Evolutionary conservation across 2,797 vertebrate species (phyloP).

Genomic region (Enteromius treurensis): DNA sequence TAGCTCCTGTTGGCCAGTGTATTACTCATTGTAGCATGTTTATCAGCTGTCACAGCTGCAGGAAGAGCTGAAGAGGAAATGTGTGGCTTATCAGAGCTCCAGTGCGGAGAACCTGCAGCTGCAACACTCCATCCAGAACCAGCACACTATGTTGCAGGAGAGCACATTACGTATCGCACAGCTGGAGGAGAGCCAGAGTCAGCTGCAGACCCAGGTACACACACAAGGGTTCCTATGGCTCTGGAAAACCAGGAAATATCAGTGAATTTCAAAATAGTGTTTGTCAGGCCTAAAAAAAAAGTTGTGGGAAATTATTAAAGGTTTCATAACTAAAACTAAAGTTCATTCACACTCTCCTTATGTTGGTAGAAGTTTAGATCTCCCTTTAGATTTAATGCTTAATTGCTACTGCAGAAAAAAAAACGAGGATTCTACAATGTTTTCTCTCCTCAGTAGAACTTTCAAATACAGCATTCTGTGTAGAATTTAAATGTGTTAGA

Average conservation of each 20-base stretch:
- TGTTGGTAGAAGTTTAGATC: neutral
- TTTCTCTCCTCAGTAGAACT: neutral
- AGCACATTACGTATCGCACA: conserved; percentile 85
- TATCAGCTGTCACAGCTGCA: conserved; percentile 83
- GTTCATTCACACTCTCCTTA: too few relatives aligned
- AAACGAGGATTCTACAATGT: neutral
- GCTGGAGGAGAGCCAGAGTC: conserved; percentile 89
- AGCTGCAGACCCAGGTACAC: conserved; percentile 85
- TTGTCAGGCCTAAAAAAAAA: neutral
- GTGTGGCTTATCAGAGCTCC: conserved; percentile 78
- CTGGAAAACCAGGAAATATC: neutral
- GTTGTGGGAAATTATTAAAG: neutral
- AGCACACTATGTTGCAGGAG: conserved; percentile 90
- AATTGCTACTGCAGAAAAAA: neutral
- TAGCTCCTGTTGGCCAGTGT: neutral
- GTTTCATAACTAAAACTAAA: too few relatives aligned
- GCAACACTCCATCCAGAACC: conserved; percentile 86
- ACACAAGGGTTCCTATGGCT: neutral
- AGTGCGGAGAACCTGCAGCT: conserved; percentile 84
- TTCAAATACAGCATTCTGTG: neutral
- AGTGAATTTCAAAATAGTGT: neutral
- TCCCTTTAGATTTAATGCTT: neutral
- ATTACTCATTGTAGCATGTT: conserved; percentile 22
- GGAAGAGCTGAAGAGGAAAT: conserved; percentile 82
- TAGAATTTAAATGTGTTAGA: neutral